Percentiles rank a stretch among this genome's conserved stretches.
These are phyloP conservation scores for Pyralis farinalis DNA, from an alignment of 2,888 invertebrate species.

Conservation along the genomic window DNA sequence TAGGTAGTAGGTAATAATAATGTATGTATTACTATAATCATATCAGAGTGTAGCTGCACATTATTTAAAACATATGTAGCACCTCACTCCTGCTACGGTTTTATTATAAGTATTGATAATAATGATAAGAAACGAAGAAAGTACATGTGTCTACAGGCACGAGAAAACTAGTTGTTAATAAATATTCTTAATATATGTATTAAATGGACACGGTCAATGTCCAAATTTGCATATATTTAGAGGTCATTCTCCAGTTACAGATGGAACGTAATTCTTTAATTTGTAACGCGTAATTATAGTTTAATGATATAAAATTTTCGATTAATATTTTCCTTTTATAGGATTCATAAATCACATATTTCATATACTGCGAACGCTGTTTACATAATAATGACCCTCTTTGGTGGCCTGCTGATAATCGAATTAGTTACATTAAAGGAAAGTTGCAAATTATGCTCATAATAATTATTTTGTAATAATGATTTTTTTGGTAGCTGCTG, in stretches of 20 bases:
- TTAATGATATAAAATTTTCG: slow-evolving; percentile 37
- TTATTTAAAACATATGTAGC: too few relatives aligned
- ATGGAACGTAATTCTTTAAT: slow-evolving; percentile 14
- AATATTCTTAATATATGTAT: slow-evolving; percentile 17
- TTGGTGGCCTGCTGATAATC: background rate
- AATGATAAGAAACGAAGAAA: too few relatives aligned
- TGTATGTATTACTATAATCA: too few relatives aligned
- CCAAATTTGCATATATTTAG: slow-evolving; percentile 18
- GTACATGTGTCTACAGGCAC: too few relatives aligned
- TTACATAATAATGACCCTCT: slow-evolving; percentile 1
- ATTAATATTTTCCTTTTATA: slow-evolving; percentile 34
- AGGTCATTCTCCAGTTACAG: slow-evolving; percentile 15
- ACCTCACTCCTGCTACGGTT: too few relatives aligned
- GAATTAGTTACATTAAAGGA: slow-evolving; percentile 8
- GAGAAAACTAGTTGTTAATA: slow-evolving; percentile 12
- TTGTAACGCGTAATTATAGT: slow-evolving; percentile 29
- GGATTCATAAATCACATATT: slow-evolving; percentile 29
- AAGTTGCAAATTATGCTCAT: slow-evolving; percentile 6
- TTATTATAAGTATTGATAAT: too few relatives aligned
- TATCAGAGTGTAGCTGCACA: too few relatives aligned
- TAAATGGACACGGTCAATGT: slow-evolving; percentile 16
- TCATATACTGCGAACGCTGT: background rate
- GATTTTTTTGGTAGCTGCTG: background rate
- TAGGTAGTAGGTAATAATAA: too few relatives aligned
- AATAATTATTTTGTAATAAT: too few relatives aligned